Evolutionary conservation across 2,113 vertebrate genomes (phyloP).

Genomic region (Gallinago jamesoni): DNA sequence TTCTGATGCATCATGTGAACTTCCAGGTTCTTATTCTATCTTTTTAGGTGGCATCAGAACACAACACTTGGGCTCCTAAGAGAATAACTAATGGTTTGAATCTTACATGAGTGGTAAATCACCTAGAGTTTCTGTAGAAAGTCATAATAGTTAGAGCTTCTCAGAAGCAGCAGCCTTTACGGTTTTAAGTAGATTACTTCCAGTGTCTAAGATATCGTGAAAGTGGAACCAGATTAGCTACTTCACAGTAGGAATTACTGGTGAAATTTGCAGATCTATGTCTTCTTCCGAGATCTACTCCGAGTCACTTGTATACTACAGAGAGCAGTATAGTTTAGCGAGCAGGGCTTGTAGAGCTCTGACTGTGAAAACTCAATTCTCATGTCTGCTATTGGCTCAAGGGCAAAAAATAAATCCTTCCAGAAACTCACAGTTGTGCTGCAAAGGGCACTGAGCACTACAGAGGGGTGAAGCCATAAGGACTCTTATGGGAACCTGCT

Average conservation of each 20-base stretch:
- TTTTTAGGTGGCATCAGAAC: not conserved
- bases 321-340: not conserved
- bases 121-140: not conserved
- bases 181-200: not conserved
- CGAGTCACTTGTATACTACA: accelerated
- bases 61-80: not conserved
- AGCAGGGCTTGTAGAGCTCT: not conserved
- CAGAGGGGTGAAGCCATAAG: not conserved
- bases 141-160: not conserved
- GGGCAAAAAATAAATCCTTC: not conserved
- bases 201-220: not conserved
- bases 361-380: not conserved
- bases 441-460: not conserved
- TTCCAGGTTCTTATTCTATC: not conserved
- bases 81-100: not conserved
- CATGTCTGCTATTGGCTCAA: not conserved
- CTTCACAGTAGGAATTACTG: not conserved
- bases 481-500: not conserved
- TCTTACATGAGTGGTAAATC: not conserved
- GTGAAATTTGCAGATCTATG: not conserved
- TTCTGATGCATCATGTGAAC: not conserved
- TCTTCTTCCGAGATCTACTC: not conserved
- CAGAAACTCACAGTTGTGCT: not conserved
- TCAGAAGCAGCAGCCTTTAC: not conserved
- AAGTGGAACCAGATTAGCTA: not conserved